phyloP scores from a whole-genome alignment of 2,113 vertebrate species.

The Atrichornis clamosus region DNA sequence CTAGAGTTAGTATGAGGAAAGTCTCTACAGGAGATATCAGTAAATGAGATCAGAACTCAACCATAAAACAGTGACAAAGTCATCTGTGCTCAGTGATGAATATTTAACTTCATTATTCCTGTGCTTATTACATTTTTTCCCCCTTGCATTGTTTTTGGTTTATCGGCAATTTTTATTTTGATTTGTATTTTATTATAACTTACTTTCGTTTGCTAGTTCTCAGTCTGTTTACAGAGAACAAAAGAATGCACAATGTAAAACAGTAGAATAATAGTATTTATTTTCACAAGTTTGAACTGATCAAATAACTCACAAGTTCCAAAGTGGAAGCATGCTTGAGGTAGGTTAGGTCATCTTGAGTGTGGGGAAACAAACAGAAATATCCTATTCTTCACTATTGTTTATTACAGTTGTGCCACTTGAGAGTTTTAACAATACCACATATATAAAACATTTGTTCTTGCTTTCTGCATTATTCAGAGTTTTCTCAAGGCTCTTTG shows the following conservation, averaged over 20 bases:
- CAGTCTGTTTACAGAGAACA: conserved; percentile 47
- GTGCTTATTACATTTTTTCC: neutral
- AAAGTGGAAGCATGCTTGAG: conserved; percentile 40
- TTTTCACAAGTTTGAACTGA: conserved; percentile 51
- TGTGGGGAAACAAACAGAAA: conserved; percentile 55
- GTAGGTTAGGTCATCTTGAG: conserved; percentile 44
- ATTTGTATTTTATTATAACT: conserved; percentile 38
- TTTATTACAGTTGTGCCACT: conserved; percentile 39
- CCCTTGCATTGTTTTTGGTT: neutral
- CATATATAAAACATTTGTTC: conserved; percentile 53
- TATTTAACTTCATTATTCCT: neutral
- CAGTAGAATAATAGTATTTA: conserved; percentile 60
- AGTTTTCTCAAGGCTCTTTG: conserved; percentile 26
- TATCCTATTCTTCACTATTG: conserved; percentile 47
- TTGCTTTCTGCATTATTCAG: conserved; percentile 34
- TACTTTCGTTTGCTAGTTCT: conserved; percentile 29
- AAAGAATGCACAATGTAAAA: conserved; percentile 33
- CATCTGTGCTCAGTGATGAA: neutral
- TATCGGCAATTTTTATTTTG: conserved; percentile 7
- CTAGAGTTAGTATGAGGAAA: neutral
- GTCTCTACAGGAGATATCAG: neutral
- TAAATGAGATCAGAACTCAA: conserved; percentile 44
- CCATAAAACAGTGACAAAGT: neutral
- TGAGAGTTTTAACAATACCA: conserved; percentile 48
- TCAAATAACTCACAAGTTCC: conserved; percentile 45